Evolutionary conservation across 2,113 vertebrate genomes (phyloP), one percentile per base, ranked within the genome.

Genomic region (Sinocyclocheilus anshuiensis): DNA sequence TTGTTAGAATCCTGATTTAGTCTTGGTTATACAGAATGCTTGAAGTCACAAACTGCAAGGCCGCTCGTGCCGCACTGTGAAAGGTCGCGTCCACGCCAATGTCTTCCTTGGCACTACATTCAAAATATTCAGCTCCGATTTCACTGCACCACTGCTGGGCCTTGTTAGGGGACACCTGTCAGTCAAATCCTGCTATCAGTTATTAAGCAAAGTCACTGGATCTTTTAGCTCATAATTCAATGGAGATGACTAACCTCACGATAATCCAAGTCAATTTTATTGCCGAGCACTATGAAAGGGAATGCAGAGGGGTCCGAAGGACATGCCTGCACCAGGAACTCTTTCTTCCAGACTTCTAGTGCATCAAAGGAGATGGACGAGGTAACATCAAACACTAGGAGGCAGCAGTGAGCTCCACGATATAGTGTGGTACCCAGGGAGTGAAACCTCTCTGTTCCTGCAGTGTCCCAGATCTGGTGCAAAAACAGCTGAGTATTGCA

Each of bases 331-430:
- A 90, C 48, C 81, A 94, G 84, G 50, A 95, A 94, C 89, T 94
- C 93, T 61, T 91, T 90, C 75, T 90, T 89, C 93, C 93, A 92
- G 1, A 45, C 55, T 0, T 91, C 91, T 78, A 93, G 84, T 1
- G 91, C 87, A 0, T 84, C 79, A 88, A 94, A 94, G 61, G 91
- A 94, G 15, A 84, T 33, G 20, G 79, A 45, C 8, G 92, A 90
- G 1, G 90, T 93, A 81, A 93, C 93, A 48, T 93, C 92, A 53
- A 94, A 95, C 86, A 94, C 89, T 61, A 93, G 89, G 29, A 94
- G 45, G 89, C 90, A 93, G 86, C 93, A 92, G 86, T 93, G 90
- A 26, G 90, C 77, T 0, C 92, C 91, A 48, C 91, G 78, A 86
- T 92, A 93, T 18, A 93, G 77, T 1, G 88, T 89, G 0, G 85